Conservation (phyloP, 1,140 invertebrate species). For the Melipona quadrifasciata region DNA sequence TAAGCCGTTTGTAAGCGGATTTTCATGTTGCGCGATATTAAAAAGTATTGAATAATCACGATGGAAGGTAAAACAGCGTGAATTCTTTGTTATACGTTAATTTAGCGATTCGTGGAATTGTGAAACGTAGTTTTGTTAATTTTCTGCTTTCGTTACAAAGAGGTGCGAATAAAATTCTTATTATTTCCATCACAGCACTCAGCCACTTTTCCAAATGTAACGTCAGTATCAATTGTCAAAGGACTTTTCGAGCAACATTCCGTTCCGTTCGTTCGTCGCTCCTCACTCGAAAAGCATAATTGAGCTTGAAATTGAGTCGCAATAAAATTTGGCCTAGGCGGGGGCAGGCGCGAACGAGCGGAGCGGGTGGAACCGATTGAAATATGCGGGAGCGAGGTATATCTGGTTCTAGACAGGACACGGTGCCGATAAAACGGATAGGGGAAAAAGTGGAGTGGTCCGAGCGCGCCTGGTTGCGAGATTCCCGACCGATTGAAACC, state of each 20-base stretch:
- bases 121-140: not conserved
- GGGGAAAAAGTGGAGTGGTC: slow-evolving; percentile 21
- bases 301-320: not conserved
- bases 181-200: not conserved
- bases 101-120: not conserved
- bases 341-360: not conserved
- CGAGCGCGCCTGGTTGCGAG: slow-evolving; percentile 34
- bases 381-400: slow-evolving; percentile 6
- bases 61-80: not conserved
- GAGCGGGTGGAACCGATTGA: not conserved
- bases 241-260: not conserved
- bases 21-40: not conserved
- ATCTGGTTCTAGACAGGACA: slow-evolving; percentile 8
- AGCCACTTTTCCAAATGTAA: not conserved
- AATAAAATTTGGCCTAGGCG: not conserved
- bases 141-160: not conserved
- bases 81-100: not conserved
- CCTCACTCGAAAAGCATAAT: not conserved
- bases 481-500: slow-evolving; percentile 29
- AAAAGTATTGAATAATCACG: not conserved
- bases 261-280: not conserved
- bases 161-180: not conserved
- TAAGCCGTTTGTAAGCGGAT: too few relatives aligned
- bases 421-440: slow-evolving; percentile 21
- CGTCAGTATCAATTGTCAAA: not conserved